Base-by-base conservation (phyloP, 2,113 vertebrate genomes). In the cattle (Bos taurus) region DNA sequence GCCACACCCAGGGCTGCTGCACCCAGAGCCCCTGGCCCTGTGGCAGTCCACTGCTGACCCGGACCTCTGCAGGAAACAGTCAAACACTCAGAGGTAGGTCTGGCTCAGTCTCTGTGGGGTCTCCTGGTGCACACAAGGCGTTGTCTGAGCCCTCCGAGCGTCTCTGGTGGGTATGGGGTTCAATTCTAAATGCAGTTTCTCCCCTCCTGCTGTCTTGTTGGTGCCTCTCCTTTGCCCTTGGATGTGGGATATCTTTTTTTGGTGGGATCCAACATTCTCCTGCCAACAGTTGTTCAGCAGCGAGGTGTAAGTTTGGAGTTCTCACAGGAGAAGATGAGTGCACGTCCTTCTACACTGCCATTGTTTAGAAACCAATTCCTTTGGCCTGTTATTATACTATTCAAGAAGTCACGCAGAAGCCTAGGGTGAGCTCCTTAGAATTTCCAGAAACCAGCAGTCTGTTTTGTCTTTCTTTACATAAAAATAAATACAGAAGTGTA, bases 321-420 rank as follows among this genome's bases (percentile, higher is more conserved):
- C 7, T 40, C n/a, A 71, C 67, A 71, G 62, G 62, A n/a, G n/a
- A 40, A 71, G 19, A 40, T 71, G n/a, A 71, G 67, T 0, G 0
- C n/a, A 40, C 10, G 0, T 40, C n/a, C n/a, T 36, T 23, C 10
- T 71, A 23, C n/a, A 40, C n/a, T 5, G 2, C 10, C 67, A 40
- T 40, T n/a, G 6, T 71, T 71, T 36, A 71, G 67, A 71, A 12
- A 71, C 67, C 25, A 50, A 56, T 60, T 86, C 25, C 36, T 81
- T 40, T n/a, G 8, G n/a, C 28, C 59, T 60, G 16, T 52, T 88
- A 19, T 62, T 54, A 82, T 78, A 19, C 54, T 60, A 82, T 67
- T 85, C 43, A 71, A n/a, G n/a, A 92, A 81, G 92, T 96, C 59
- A 54, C 13, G 3, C 21, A 84, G 57, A 85, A 88, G 33, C 17